These are phyloP conservation scores for Ecdyonurus torrentis DNA, from an alignment of 2,888 invertebrate species.

Conservation along the genomic window DNA sequence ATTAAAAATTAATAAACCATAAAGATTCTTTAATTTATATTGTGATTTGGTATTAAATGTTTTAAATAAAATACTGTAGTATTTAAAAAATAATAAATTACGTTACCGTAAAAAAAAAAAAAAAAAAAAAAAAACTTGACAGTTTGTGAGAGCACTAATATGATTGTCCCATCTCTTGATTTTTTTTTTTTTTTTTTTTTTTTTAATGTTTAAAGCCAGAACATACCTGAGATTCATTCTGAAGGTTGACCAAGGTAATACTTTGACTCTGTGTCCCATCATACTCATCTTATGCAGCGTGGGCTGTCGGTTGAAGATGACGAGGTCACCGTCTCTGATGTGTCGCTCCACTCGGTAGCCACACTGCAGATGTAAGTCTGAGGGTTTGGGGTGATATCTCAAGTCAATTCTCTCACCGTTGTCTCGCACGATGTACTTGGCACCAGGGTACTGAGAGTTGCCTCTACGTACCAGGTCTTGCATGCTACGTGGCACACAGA, in stretches of 20 bases:
- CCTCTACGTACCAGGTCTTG: conserved; percentile 90
- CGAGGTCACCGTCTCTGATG: conserved; percentile 92
- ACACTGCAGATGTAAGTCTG: conserved; percentile 89
- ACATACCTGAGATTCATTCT: conserved; percentile 78
- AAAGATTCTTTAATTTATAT: no score
- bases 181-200: no score
- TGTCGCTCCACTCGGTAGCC: conserved; percentile 92
- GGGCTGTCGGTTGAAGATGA: conserved; percentile 99
- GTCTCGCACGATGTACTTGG: conserved; percentile 96
- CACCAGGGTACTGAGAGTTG: conserved; percentile 97
- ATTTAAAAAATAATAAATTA: no score
- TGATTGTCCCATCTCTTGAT: not conserved
- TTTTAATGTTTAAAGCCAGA: not conserved
- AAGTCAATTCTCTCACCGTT: conserved; percentile 98
- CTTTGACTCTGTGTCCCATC: conserved; percentile 96
- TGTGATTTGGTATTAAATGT: no score
- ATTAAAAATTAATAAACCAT: no score
- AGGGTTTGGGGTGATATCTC: conserved; percentile 93
- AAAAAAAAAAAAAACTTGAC: no score
- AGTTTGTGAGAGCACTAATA: not conserved
- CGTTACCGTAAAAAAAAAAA: no score
- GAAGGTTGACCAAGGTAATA: conserved; percentile 99
- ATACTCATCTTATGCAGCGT: conserved; percentile 99
- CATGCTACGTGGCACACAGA: conserved; percentile 39
- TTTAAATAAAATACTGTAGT: no score